These are phyloP conservation scores for Aspiorhynchus laticeps DNA, from an alignment of 2,113 vertebrate species.

Conservation along the genomic window DNA sequence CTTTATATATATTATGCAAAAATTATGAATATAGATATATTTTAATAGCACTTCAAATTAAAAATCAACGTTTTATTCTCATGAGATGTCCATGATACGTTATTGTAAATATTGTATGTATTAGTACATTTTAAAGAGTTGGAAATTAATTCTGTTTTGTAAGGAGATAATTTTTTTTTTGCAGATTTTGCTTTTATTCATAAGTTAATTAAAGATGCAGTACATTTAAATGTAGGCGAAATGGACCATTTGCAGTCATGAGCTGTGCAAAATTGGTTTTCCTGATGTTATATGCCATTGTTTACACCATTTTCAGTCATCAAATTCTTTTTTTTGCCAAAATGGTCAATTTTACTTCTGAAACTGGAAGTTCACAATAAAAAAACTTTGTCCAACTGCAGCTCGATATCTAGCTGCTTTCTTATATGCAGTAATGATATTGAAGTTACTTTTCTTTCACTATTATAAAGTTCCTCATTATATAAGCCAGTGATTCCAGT, in stretches of 20 bases:
- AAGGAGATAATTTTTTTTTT: not conserved
- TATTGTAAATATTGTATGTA: slow-evolving; percentile 27
- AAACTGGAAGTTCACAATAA: not conserved
- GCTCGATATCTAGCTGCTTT: not conserved
- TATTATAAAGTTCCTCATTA: not conserved
- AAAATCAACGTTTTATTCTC: not conserved
- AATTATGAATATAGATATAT: not conserved
- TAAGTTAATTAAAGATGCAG: not conserved
- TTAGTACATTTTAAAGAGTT: slow-evolving; percentile 20
- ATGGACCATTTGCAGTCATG: not conserved
- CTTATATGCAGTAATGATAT: not conserved
- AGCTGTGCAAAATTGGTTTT: not conserved
- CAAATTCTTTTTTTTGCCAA: not conserved
- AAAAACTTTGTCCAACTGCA: not conserved
- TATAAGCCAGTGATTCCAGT: not conserved
- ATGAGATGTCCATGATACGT: not conserved
- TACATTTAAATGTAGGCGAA: not conserved
- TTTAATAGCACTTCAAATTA: slow-evolving; percentile 12
- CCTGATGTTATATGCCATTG: not conserved
- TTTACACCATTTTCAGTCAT: not conserved
- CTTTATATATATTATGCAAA: not conserved
- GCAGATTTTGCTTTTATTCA: not conserved
- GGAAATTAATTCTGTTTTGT: not conserved
- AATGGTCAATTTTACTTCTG: not conserved
- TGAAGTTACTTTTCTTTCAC: not conserved